Conservation (phyloP, 2,113 vertebrate species). For the Brienomyrus longianalis region DNA sequence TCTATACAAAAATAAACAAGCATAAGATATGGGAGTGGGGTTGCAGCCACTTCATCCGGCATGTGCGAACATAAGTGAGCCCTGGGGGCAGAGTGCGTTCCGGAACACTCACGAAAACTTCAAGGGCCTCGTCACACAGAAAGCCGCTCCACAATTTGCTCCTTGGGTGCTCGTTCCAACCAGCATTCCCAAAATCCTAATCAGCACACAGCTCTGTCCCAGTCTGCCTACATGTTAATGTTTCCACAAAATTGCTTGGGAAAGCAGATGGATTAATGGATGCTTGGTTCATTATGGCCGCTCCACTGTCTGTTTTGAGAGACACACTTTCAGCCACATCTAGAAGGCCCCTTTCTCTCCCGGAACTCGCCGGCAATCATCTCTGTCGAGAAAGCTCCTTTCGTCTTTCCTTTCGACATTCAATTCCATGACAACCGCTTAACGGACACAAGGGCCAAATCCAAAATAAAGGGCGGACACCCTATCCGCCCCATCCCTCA, state of each 20-base stretch:
- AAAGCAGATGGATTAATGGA: not conserved
- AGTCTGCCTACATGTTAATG: not conserved
- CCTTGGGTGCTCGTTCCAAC: not conserved
- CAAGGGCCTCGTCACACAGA: constrained; percentile 46
- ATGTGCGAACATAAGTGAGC: constrained; percentile 69
- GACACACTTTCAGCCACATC: not conserved
- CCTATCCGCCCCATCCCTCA: not conserved
- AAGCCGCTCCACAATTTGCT: constrained; percentile 12
- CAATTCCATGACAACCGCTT: constrained; percentile 9
- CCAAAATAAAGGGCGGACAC: not conserved
- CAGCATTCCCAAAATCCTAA: not conserved
- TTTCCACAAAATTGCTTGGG: not conserved
- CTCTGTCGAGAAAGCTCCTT: not conserved
- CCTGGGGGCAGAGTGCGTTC: constrained; percentile 58
- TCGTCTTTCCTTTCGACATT: constrained; percentile 5
- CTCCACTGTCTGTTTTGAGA: not conserved
- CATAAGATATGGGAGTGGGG: constrained; percentile 59
- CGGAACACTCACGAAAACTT: constrained; percentile 60
- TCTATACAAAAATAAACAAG: constrained; percentile 64
- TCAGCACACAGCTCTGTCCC: not conserved
- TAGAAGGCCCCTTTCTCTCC: not conserved
- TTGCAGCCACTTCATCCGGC: constrained; percentile 64
- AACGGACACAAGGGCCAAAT: constrained; percentile 1
- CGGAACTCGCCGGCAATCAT: constrained; percentile 15
- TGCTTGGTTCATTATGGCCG: not conserved